phyloP scores from a whole-genome alignment of 2,797 vertebrate species.

The Odontamblyopus lacepedii region DNA sequence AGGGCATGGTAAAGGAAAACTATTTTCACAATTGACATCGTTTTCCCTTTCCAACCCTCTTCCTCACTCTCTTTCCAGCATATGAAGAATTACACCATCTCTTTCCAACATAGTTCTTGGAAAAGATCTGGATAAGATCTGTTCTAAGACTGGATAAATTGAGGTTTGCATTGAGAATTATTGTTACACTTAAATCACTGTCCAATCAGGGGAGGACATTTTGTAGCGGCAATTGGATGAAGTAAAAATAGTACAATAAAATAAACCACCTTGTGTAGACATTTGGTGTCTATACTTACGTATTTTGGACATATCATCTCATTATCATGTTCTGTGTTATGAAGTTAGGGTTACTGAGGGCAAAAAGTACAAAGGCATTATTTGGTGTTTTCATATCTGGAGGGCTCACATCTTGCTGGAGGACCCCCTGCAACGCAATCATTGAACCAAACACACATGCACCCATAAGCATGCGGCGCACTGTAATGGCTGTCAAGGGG shows the following conservation, averaged over 20 bases:
- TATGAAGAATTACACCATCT: not conserved
- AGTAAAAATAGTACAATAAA: not conserved
- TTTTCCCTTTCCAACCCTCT: not conserved
- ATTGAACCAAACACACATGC: constrained; percentile 53
- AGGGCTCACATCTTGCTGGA: constrained; percentile 50
- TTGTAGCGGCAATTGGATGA: not conserved
- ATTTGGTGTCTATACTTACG: not conserved
- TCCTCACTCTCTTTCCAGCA: not conserved
- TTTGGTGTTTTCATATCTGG: constrained; percentile 33
- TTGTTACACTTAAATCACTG: not conserved
- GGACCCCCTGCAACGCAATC: constrained; percentile 62
- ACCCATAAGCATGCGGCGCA: constrained; percentile 55
- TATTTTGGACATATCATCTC: constrained; percentile 25
- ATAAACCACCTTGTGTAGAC: not conserved
- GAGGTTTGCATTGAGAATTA: not conserved
- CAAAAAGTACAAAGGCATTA: constrained; percentile 43
- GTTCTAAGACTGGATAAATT: not conserved
- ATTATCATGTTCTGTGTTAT: constrained; percentile 37
- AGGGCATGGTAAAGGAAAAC: constrained; percentile 83
- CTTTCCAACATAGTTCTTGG: not conserved
- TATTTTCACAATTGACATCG: constrained; percentile 84
- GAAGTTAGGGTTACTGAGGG: constrained; percentile 42
- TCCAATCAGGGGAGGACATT: not conserved
- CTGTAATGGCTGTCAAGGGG: constrained; percentile 79
- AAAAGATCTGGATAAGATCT: not conserved